Evolutionary conservation across 2,888 invertebrate species (phyloP).

Genomic region (Eustalomyia histrio): DNA sequence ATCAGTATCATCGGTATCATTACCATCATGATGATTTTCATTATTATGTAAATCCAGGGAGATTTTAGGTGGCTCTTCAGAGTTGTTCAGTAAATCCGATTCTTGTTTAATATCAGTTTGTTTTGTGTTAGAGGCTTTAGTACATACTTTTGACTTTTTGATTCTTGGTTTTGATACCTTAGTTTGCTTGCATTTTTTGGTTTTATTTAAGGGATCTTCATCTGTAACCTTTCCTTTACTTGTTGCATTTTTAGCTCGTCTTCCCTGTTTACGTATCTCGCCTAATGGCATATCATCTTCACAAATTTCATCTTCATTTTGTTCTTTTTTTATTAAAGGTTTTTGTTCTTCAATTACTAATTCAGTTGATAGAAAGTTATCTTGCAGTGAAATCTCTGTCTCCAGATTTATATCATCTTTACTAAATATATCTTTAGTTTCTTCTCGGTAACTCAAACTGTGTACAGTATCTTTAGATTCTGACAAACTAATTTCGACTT

Average conservation of each 20-base stretch:
- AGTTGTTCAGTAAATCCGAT: background rate
- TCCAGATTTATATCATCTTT: background rate
- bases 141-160: background rate
- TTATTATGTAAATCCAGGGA: background rate
- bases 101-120: background rate
- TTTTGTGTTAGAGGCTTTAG: background rate
- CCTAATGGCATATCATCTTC: background rate
- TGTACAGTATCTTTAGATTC: no score
- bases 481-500: background rate
- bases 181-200: background rate
- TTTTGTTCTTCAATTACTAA: slow-evolving; percentile 4
- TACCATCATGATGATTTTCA: background rate
- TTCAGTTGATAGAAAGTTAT: background rate
- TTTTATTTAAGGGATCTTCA: background rate
- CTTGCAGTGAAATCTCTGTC: background rate
- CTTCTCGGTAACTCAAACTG: background rate
- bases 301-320: background rate
- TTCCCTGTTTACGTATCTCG: background rate
- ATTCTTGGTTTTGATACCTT: background rate
- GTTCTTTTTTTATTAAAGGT: background rate
- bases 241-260: background rate
- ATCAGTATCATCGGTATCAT: background rate
- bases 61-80: background rate
- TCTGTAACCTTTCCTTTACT: background rate
- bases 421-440: background rate